Evolutionary conservation across 2,113 vertebrate genomes (phyloP), one percentile per base, ranked within the genome.

Genomic region (Vidua macroura): DNA sequence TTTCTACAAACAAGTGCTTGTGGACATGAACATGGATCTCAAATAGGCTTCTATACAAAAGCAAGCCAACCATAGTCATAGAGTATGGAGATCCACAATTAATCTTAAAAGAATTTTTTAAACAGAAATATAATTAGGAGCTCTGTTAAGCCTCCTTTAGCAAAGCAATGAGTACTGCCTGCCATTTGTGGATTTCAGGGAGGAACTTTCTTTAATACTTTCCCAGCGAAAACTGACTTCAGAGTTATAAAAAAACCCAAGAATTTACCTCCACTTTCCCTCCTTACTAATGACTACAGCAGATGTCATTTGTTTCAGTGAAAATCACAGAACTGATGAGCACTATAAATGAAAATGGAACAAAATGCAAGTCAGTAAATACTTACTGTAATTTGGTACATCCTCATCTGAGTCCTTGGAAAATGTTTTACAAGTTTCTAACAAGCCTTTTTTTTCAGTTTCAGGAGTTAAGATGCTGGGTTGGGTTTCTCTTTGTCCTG

Each of bases 371-470:
- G n/a, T 17, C 35, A 33, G 11, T 41, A 27, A 55, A 41, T 52
- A 98, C 99, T 98, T 97, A 99, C 99, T 98, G 70, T 99, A 99
- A 91, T 98, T 98, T 55, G 99, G 99, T 84, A 99, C 98, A 51
- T 99, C 98, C 51, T 98, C 97, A 46, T 98, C 97, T 10, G 93
- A 80, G 49, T 94, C 96, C 10, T 90, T 67, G 21, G 76, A 33
- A 15, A 96, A 93, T 8, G 49, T 43, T 63, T 89, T 51, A 35
- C 41, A 17, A 10, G 69, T 72, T 70, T 97, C 95, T 17, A 46
- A 23, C 21, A 90, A 15, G 48, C 27, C 22, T 17, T 46, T 59
- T 62, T 95, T 90, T 64, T 59, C 84, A 62, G 16, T 48, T 8
- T 68, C 46, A 63, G 74, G 7, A 12, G 79, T 77, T 81, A 77